A percentile compares a stretch with the other conserved stretches of the same genome.
Conservation (phyloP, 2,888 invertebrate species). For the Eulithis prunata region DNA sequence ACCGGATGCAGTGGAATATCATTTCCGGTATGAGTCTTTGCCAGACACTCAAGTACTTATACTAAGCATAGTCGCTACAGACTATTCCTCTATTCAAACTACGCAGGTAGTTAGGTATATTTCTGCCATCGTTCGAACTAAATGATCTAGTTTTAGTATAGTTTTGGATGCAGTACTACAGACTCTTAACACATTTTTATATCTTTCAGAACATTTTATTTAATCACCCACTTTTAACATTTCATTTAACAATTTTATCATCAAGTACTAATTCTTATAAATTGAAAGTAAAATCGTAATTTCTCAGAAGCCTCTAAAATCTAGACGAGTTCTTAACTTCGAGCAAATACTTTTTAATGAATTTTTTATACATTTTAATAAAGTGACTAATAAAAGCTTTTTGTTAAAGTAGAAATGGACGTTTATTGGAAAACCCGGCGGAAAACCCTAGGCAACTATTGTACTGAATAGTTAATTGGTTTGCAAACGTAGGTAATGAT, state of each 20-base stretch:
- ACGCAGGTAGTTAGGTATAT: too few species aligned
- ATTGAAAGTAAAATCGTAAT: slow-evolving; percentile 7
- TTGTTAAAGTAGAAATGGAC: too few species aligned
- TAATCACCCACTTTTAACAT: too few species aligned
- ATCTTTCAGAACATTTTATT: too few species aligned
- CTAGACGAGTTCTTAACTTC: slow-evolving; percentile 17
- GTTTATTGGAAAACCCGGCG: neutral
- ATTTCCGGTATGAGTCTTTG: slow-evolving; percentile 12
- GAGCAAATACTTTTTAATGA: slow-evolving; percentile 8
- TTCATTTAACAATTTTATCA: too few species aligned
- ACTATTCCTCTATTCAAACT: neutral
- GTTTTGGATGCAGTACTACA: too few species aligned
- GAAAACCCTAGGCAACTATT: slow-evolving; percentile 6
- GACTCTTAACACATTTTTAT: too few species aligned
- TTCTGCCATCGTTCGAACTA: too few species aligned
- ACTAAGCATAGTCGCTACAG: too few species aligned
- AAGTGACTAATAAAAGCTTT: neutral
- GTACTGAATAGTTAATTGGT: slow-evolving; percentile 1
- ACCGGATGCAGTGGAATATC: slow-evolving; percentile 15
- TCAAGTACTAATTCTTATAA: neutral
- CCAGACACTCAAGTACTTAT: too few species aligned
- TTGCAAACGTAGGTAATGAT: neutral
- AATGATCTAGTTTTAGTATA: too few species aligned
- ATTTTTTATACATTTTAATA: slow-evolving; percentile 4
- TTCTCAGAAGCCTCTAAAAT: slow-evolving; percentile 17